Evolutionary conservation across 92 coral and sea anemone species (phyloP), one percentile per base, ranked within the genome.

Genomic region (Palythoa grandiflora): DNA sequence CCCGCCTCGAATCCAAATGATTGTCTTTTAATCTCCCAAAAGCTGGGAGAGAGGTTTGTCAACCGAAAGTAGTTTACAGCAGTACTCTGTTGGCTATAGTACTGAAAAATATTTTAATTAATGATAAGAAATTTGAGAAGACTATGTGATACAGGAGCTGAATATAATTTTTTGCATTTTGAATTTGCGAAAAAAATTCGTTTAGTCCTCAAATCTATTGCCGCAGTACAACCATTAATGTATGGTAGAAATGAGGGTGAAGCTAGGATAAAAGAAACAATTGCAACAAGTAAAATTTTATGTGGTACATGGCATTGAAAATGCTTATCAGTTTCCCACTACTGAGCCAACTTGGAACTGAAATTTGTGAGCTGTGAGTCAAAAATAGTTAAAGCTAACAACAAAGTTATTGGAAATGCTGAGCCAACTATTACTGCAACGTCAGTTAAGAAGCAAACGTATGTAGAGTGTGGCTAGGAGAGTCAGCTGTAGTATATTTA

Each of bases 191-290:
- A 84, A 1, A 84, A 84, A 36, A 57, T 11, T 57, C 72, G 88
- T 84, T 84, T 84, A 1, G 5, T 70, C 48, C 52, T 84, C 37
- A 84, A 71, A 20, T 37, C 88, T 2, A 19, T 11, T 73, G 73
- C 11, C 74, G 89, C 84, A 0, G 73, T 89, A 16, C 89, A 83
- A 72, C 92, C 9, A 89, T 89, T 37, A 83, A 89, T 89, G 92
- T 83, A 59, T 50, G 38, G 17, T 81, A 1, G 39, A 71, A 3
- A 71, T 39, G 8, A 11, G 2, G 0, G 6, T 84, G 51, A 53
- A 12, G 35, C 80, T 84, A 13, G 88, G 78, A 20, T 53, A 3
- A 85, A 73, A 9, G 0, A 85, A 77, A 28, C 83, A 77, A 3
- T 19, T 77, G 17, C 48, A 77, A 2, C 68, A 77, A 0, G 83